phyloP scores from a whole-genome alignment of 2,113 vertebrate genomes.

The Cygnus atratus region DNA sequence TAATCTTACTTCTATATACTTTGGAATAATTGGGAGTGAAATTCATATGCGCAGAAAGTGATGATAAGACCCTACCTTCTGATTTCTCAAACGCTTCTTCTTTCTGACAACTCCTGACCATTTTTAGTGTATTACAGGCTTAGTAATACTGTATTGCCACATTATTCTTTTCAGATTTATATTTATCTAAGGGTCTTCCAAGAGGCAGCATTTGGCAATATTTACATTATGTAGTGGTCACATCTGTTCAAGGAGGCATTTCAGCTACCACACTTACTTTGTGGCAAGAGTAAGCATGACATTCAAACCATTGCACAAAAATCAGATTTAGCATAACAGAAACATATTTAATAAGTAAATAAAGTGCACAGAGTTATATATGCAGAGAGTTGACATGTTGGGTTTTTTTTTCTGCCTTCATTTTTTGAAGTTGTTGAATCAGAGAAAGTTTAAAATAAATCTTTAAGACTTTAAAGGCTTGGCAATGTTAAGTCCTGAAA shows the following conservation, averaged over 20 bases:
- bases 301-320: neutral
- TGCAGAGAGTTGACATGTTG: neutral
- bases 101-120: neutral
- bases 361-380: neutral
- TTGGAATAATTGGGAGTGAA: neutral
- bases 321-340: neutral
- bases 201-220: neutral
- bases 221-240: neutral
- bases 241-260: neutral
- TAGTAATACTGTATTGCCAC: neutral
- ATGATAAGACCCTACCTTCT: neutral
- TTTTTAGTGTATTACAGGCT: neutral
- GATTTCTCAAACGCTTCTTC: neutral
- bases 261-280: neutral
- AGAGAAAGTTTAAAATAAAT: constrained; percentile 16
- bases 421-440: neutral
- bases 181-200: neutral
- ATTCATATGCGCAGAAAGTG: neutral
- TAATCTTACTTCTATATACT: neutral
- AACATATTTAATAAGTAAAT: neutral
- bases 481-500: neutral
- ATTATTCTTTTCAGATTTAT: neutral
- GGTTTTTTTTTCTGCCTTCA: neutral
- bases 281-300: neutral
- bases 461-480: neutral